Evolutionary conservation across 2,113 vertebrate species (phyloP).

Genomic region (Amphiprion ocellaris): DNA sequence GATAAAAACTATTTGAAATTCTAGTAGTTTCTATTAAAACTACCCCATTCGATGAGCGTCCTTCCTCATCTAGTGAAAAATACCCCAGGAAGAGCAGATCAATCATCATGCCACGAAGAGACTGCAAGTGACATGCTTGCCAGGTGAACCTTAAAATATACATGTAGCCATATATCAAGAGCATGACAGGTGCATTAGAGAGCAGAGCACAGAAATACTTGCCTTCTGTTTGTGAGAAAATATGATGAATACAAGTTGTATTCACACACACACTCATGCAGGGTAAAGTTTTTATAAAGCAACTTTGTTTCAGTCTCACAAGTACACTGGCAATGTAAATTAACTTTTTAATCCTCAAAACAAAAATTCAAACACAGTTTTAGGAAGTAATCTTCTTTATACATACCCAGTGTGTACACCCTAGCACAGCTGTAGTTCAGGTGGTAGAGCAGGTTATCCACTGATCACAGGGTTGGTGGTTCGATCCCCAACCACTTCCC

Average conservation of each 20-base stretch:
- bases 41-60: background rate
- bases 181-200: conserved; percentile 82
- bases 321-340: no score
- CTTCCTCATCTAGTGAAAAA: conserved; percentile 46
- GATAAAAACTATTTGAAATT: background rate
- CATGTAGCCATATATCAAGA: conserved; percentile 81
- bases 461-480: no score
- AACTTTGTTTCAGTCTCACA: background rate
- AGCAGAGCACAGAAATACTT: conserved; percentile 54
- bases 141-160: conserved; percentile 85
- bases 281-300: background rate
- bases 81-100: conserved; percentile 67
- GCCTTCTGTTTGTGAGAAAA: conserved; percentile 64
- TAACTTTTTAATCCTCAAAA: background rate
- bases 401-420: no score
- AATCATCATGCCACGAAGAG: conserved; percentile 78
- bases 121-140: conserved; percentile 77
- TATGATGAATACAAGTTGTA: conserved; percentile 59
- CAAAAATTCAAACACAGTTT: no score
- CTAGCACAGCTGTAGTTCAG: no score
- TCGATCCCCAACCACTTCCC: no score
- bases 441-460: no score
- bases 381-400: no score
- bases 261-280: background rate
- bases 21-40: conserved; percentile 15